Conservation (phyloP, 2,797 vertebrate genomes). For the Oceanodroma leucorhoa region DNA sequence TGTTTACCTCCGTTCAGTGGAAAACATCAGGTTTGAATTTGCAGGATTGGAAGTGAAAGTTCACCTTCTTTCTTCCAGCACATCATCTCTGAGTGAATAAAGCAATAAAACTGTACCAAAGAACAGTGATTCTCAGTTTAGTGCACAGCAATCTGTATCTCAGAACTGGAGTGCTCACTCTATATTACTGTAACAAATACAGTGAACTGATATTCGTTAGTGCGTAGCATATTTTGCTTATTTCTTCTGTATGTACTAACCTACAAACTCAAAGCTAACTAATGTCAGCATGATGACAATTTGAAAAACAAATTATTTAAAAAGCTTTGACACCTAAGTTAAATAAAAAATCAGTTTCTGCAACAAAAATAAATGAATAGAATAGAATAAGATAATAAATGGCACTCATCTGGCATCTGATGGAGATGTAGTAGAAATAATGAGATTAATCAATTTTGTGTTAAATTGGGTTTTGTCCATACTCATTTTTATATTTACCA, state of each 20-base stretch:
- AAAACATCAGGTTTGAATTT: neutral
- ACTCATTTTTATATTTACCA: neutral
- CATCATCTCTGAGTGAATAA: neutral
- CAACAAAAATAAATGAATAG: neutral
- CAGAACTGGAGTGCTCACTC: neutral
- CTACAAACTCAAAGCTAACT: neutral
- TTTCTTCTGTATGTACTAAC: neutral
- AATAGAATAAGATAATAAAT: neutral
- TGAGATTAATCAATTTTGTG: neutral
- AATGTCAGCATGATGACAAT: neutral
- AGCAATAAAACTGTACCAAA: neutral
- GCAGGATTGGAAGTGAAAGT: neutral
- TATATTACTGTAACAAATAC: neutral
- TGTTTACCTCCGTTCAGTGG: neutral
- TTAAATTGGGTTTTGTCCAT: neutral
- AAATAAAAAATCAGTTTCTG: neutral
- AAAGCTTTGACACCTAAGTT: neutral
- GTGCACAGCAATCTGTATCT: neutral
- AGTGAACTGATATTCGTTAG: neutral
- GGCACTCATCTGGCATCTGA: neutral
- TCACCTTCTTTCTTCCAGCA: neutral
- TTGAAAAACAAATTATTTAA: neutral
- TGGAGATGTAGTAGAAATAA: neutral
- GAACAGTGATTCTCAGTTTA: neutral
- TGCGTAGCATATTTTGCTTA: neutral